Evolutionary conservation across 2,888 invertebrate species (phyloP), one percentile per base, ranked within the genome.

Genomic region (Volucella inflata): DNA sequence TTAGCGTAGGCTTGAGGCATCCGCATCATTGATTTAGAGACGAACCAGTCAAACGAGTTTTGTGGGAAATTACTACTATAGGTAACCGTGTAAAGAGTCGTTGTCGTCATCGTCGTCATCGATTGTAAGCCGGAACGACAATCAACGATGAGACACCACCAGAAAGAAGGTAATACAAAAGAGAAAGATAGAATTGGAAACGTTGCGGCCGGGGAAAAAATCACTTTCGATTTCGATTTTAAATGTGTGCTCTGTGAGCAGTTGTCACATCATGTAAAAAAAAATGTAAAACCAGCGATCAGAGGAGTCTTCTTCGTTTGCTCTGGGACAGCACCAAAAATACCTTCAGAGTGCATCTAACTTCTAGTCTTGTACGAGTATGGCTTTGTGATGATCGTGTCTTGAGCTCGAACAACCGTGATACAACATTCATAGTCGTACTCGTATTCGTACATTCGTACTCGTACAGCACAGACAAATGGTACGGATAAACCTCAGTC

Each of bases 171-270:
- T 11, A 68, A 60, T 40, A 14, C 12, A 53, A 60, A 62, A 57
- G 14, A 14, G 21, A 79, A 64, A 50, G 38, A 80, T 62, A 55
- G 80, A 81, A 75, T 70, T 40, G 62, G 36, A 77, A 67, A 62
- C 59, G 38, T 12, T 68, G 68, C 67, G 67, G 67, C 59, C 62
- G 62, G 53, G 16, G 72, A 53, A 60, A 40, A 74, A 70, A 71
- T 84, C 75, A 85, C 85, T 85, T 85, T 85, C 81, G 71, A 81
- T 85, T 81, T 85, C 85, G 62, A 44, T 85, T 30, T 30, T 1
- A 53, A 55, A 42, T 8, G n/a, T 16, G 46, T 21, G 21, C 12
- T 2, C 8, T 38, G 57, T n/a, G 36, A 57, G 48, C 48, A 53
- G 36, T 10, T 44, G 14, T 14, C 55, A 46, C 53, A 48, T 48